phyloP scores from a whole-genome alignment of 2,113 vertebrate genomes.

The Andinoacara biseriatus region DNA sequence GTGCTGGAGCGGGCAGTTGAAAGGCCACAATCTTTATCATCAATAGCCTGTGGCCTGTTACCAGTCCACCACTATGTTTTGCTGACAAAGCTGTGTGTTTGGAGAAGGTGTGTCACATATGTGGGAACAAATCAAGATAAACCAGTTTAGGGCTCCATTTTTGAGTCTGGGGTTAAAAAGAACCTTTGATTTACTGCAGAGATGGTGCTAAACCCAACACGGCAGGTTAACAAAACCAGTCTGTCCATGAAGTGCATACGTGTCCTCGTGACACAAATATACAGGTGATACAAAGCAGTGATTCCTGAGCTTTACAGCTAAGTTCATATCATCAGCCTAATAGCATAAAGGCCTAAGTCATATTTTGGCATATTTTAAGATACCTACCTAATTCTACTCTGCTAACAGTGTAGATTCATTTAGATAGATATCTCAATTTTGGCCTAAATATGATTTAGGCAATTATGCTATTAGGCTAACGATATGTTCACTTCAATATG shows the following conservation, averaged over 20 bases:
- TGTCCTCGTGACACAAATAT: not conserved
- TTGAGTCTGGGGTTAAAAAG: conserved; percentile 33
- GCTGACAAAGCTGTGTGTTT: conserved; percentile 67
- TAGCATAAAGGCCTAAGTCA: no score
- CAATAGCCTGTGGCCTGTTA: conserved; percentile 34
- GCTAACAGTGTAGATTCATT: no score
- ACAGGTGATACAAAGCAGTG: not conserved
- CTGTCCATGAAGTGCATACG: not conserved
- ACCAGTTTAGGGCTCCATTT: conserved; percentile 68
- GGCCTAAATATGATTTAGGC: no score
- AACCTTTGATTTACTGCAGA: not conserved
- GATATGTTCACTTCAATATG: not conserved
- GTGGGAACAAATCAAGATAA: conserved; percentile 68
- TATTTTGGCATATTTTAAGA: no score
- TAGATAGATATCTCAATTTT: no score
- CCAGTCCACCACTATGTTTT: conserved; percentile 43
- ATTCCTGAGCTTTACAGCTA: not conserved
- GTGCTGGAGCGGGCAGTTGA: not conserved
- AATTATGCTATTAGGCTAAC: no score
- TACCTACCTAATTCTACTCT: no score
- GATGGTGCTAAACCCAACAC: not conserved
- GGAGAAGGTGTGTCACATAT: conserved; percentile 65
- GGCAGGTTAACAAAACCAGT: not conserved
- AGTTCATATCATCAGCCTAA: not conserved
- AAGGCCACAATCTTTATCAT: conserved; percentile 28